Percentiles rank a stretch among this genome's conserved stretches.
Evolutionary conservation across 2,797 vertebrate species (phyloP).

Genomic region (Sciaenops ocellatus): DNA sequence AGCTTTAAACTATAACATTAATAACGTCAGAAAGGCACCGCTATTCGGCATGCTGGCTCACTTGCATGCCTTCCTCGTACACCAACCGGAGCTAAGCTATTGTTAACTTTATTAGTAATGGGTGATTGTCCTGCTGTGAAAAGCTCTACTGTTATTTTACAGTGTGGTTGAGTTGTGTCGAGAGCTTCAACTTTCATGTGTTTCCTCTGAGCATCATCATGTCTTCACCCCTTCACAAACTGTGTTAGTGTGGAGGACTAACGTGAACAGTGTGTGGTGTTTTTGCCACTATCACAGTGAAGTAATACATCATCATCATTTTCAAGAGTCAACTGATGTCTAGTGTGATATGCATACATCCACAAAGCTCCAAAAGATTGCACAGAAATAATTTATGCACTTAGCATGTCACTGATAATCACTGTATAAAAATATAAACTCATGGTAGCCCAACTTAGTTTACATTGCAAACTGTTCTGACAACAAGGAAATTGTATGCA

Average conservation of each 20-base stretch:
- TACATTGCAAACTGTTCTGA: not conserved
- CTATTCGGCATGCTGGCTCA: not conserved
- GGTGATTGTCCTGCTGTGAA: not conserved
- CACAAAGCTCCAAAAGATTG: not conserved
- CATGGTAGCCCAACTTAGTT: conserved; percentile 1
- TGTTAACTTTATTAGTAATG: not conserved
- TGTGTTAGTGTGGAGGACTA: too few species aligned
- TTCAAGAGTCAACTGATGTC: not conserved
- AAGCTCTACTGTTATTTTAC: not conserved
- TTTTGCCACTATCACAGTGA: not conserved
- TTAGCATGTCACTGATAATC: not conserved
- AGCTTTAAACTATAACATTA: not conserved
- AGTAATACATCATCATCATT: not conserved
- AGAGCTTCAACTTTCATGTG: not conserved
- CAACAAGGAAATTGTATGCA: not conserved
- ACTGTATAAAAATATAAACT: conserved; percentile 47
- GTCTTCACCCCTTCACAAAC: too few species aligned
- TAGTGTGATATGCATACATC: not conserved
- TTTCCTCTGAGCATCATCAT: conserved; percentile 6
- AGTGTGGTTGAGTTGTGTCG: not conserved
- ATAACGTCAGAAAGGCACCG: not conserved
- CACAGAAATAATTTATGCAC: not conserved
- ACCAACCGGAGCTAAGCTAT: not conserved
- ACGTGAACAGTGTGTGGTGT: not conserved
- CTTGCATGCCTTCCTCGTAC: not conserved